Evolutionary conservation across 2,797 vertebrate species (phyloP).

Genomic region (Clarias fuscus): DNA sequence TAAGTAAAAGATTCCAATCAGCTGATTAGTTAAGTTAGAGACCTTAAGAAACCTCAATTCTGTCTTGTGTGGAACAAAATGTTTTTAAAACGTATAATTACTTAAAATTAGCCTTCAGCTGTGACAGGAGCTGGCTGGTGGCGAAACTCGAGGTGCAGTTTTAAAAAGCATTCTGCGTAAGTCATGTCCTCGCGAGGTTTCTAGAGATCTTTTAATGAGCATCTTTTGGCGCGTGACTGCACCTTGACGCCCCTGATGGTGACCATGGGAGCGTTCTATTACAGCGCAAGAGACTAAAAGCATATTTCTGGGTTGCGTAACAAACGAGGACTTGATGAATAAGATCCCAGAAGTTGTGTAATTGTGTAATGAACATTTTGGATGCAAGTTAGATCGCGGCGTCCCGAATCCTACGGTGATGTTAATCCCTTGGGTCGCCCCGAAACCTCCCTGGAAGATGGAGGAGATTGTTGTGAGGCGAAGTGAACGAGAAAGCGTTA

Average conservation of each 20-base stretch:
- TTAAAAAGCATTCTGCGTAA: background rate
- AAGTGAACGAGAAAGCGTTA: background rate
- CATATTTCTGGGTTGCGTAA: background rate
- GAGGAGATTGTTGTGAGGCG: background rate
- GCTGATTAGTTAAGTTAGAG: background rate
- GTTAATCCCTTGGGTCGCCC: background rate
- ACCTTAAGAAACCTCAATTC: background rate
- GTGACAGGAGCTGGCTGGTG: background rate
- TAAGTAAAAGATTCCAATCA: background rate
- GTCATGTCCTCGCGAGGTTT: background rate
- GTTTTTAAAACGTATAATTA: background rate
- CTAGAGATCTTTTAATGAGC: background rate
- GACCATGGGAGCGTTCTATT: background rate
- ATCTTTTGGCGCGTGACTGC: too few species aligned
- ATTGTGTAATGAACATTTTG: background rate
- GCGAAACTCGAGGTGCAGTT: background rate
- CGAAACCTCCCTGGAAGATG: background rate
- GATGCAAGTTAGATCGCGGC: background rate
- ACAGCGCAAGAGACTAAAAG: background rate
- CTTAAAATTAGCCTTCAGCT: background rate
- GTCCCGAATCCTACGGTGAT: background rate
- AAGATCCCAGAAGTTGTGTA: slow-evolving; percentile 12
- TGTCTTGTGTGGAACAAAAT: background rate
- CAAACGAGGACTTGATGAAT: background rate
- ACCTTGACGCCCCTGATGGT: background rate